phyloP scores from a whole-genome alignment of 1,140 invertebrate genomes.

The Pararge aegeria region DNA sequence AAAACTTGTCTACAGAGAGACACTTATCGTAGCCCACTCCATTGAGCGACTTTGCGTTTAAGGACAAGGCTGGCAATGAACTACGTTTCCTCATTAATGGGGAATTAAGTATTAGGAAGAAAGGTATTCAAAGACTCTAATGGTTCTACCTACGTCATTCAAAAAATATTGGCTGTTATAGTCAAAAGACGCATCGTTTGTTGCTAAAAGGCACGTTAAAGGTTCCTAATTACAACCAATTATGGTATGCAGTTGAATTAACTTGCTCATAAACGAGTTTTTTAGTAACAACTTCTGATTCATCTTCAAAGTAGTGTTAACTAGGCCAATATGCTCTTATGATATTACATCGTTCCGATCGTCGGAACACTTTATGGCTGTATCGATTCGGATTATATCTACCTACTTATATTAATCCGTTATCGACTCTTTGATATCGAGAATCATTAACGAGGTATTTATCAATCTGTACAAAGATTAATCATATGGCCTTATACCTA shows the following conservation, averaged over 20 bases:
- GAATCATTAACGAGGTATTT: too few species aligned
- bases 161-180: neutral
- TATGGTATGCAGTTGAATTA: neutral
- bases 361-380: conserved; percentile 4
- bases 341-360: conserved; percentile 2
- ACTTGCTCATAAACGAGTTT: neutral
- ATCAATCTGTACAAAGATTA: too few species aligned
- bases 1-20: too few species aligned
- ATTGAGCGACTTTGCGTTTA: too few species aligned
- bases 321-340: conserved; percentile 10
- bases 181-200: neutral
- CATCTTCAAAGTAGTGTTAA: conserved; percentile 4
- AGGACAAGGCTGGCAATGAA: too few species aligned
- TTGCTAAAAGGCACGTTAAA: neutral
- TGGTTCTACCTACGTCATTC: too few species aligned
- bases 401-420: neutral
- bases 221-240: neutral
- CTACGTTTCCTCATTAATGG: too few species aligned
- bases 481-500: too few species aligned
- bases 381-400: neutral
- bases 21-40: too few species aligned
- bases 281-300: neutral
- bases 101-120: too few species aligned
- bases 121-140: too few species aligned
- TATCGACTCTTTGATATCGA: neutral